Conservation (phyloP, 2,113 vertebrate genomes). For the Thalassoma bifasciatum region DNA sequence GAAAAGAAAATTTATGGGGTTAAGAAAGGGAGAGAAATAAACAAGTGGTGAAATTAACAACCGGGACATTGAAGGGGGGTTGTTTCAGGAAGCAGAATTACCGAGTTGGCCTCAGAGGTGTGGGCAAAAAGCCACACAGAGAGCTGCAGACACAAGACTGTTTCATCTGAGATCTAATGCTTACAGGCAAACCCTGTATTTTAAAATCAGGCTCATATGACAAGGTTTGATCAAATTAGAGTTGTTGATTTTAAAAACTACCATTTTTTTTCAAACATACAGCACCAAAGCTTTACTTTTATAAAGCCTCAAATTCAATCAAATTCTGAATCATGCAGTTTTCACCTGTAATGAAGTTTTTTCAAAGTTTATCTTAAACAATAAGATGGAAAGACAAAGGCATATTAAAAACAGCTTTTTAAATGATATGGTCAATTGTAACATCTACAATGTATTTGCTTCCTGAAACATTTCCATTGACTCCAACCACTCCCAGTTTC, state of each 20-base stretch:
- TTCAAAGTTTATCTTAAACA: no score
- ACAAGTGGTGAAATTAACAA: slow-evolving; percentile 6
- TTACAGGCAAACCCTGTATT: no score
- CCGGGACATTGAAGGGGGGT: not conserved
- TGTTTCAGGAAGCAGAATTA: slow-evolving; percentile 31
- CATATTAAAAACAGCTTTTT: not conserved
- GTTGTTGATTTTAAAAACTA: not conserved
- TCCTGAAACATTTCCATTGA: slow-evolving; percentile 16
- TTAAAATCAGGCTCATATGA: not conserved
- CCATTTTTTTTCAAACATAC: no score
- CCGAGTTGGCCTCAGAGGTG: slow-evolving; percentile 20
- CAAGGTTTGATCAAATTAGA: not conserved
- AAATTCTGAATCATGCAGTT: no score
- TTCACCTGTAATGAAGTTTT: no score
- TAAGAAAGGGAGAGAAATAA: slow-evolving; percentile 2
- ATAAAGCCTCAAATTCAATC: no score
- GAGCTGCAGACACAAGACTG: not conserved
- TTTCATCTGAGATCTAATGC: no score
- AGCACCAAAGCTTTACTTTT: no score
- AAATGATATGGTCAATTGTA: not conserved
- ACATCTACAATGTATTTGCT: slow-evolving; percentile 33
- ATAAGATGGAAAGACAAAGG: no score
- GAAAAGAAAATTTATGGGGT: slow-evolving; percentile 2
- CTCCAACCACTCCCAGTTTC: slow-evolving; percentile 31
- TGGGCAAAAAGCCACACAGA: not conserved